Evolutionary conservation across 2,113 vertebrate species (phyloP).

Genomic region (Bostrychus sinensis): DNA sequence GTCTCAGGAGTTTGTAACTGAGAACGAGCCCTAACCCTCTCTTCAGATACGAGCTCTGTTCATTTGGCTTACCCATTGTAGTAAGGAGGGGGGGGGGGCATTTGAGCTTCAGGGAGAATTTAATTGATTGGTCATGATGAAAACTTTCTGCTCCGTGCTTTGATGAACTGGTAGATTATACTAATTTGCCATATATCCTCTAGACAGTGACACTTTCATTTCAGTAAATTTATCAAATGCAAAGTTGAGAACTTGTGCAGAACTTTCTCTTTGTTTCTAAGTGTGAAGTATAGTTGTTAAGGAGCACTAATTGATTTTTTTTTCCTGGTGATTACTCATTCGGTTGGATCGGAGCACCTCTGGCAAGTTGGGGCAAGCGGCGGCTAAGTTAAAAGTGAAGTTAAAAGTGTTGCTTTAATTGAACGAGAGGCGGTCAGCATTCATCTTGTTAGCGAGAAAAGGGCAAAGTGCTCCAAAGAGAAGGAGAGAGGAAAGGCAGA

Average conservation of each 20-base stretch:
- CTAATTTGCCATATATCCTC: slow-evolving; percentile 29
- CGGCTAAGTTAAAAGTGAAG: slow-evolving; percentile 56
- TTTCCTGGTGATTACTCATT: slow-evolving; percentile 56
- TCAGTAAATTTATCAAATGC: slow-evolving; percentile 21
- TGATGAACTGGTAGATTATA: slow-evolving; percentile 46
- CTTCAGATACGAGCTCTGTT: neutral
- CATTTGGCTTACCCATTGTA: neutral
- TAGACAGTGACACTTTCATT: slow-evolving; percentile 19
- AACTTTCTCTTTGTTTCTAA: slow-evolving; percentile 14
- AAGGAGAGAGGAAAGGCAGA: neutral
- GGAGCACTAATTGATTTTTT: slow-evolving; percentile 63
- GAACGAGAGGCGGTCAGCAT: slow-evolving; percentile 43
- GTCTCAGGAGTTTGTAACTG: too few relatives aligned
- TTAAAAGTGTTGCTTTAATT: slow-evolving; percentile 67
- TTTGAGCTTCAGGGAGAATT: slow-evolving; percentile 11
- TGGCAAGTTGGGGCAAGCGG: slow-evolving; percentile 26
- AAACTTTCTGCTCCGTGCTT: slow-evolving; percentile 31
- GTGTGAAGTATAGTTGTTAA: slow-evolving; percentile 58
- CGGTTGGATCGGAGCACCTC: slow-evolving; percentile 52
- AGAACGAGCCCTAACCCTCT: too few relatives aligned
- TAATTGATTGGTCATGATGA: slow-evolving; percentile 50
- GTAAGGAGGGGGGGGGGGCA: neutral
- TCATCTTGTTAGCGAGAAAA: slow-evolving; percentile 33
- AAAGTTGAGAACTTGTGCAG: slow-evolving; percentile 6
- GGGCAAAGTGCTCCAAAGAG: neutral